A percentile compares a stretch with the other conserved stretches of the same genome.
phyloP scores from a whole-genome alignment of 2,113 vertebrate species.

The Elephas maximus region DNA sequence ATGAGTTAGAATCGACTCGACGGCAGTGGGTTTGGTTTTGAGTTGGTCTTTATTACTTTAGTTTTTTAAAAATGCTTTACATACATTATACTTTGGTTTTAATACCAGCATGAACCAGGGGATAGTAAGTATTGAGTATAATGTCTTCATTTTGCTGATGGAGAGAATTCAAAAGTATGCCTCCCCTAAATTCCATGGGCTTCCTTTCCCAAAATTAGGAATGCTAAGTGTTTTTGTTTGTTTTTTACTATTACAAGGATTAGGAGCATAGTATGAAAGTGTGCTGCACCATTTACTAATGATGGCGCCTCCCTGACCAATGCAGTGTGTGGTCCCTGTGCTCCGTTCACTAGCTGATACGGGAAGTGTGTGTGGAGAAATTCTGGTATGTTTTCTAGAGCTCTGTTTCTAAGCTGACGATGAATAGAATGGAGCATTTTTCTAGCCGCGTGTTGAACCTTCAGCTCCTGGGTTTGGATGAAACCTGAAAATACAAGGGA shows the following conservation, averaged over 20 bases:
- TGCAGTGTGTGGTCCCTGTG: neutral
- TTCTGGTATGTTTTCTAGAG: conserved; percentile 30
- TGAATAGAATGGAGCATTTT: conserved; percentile 54
- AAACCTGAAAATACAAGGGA: conserved; percentile 67
- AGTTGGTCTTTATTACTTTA: neutral
- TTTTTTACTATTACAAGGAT: neutral
- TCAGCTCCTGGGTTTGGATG: neutral
- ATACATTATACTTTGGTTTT: neutral
- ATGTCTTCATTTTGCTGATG: neutral
- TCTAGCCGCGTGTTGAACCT: conserved; percentile 46
- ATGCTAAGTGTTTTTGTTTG: neutral
- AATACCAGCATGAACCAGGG: neutral
- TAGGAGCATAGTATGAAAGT: neutral
- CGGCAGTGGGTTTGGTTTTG: no score
- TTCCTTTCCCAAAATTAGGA: conserved; percentile 5
- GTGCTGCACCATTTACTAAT: neutral
- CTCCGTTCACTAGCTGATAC: neutral
- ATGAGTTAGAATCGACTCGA: no score
- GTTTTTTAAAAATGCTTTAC: neutral
- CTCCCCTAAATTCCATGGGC: no score
- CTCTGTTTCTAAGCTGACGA: conserved; percentile 11
- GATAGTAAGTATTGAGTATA: neutral
- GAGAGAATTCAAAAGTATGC: conserved; percentile 13
- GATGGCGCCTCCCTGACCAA: neutral
- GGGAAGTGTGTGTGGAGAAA: neutral